These are phyloP conservation scores for Chelonus formosanus DNA, from an alignment of 2,888 invertebrate species.

Conservation along the genomic window DNA sequence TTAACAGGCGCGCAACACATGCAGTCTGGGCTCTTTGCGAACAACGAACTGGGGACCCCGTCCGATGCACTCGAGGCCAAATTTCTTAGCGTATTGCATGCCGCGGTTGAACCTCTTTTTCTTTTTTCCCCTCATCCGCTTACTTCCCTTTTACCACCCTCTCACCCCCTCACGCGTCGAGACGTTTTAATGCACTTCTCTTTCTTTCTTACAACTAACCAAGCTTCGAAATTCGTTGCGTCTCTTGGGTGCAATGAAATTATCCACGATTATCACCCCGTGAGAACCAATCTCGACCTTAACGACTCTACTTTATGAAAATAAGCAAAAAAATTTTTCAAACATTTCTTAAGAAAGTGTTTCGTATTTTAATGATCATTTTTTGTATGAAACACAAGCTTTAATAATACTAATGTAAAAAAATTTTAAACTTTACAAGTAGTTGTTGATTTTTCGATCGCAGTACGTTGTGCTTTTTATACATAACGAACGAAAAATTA, in stretches of 20 bases:
- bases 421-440: background rate
- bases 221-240: slow-evolving; percentile 10
- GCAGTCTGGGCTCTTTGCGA: slow-evolving; percentile 36
- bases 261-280: background rate
- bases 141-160: slow-evolving; percentile 31
- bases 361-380: too few species aligned
- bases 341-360: too few species aligned
- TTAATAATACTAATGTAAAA: background rate
- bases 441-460: slow-evolving; percentile 11
- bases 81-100: slow-evolving; percentile 32
- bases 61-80: slow-evolving; percentile 38
- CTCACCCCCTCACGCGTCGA: slow-evolving; percentile 11
- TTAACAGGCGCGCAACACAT: slow-evolving; percentile 33
- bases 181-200: slow-evolving; percentile 29
- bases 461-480: background rate
- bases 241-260: slow-evolving; percentile 8
- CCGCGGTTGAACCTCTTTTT: slow-evolving; percentile 32
- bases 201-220: slow-evolving; percentile 13
- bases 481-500: slow-evolving; percentile 2
- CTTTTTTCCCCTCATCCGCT: slow-evolving; percentile 34
- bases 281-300: slow-evolving; percentile 5
- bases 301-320: background rate
- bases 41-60: slow-evolving; percentile 40
- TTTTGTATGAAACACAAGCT: too few species aligned
- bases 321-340: background rate